Evolutionary conservation across 2,888 invertebrate species (phyloP).

Genomic region (Machimus atricapillus): DNA sequence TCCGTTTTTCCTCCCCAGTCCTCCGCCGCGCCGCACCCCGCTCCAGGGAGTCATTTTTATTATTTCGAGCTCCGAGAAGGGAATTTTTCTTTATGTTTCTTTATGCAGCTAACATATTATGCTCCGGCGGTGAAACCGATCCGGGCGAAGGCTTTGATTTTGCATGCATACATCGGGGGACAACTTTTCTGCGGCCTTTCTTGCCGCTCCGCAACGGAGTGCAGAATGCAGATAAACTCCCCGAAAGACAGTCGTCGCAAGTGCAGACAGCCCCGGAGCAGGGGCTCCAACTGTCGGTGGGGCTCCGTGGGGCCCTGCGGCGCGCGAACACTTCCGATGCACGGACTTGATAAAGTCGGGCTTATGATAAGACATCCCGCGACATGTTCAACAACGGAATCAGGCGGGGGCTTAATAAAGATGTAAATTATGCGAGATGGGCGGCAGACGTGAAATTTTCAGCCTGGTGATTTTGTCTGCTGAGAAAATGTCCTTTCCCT

Average conservation of each 20-base stretch:
- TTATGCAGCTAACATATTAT: neutral
- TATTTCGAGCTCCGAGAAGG: neutral
- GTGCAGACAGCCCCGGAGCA: neutral
- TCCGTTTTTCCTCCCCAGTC: neutral
- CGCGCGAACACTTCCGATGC: neutral
- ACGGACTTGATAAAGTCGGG: neutral
- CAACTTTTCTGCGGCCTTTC: neutral
- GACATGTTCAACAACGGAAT: slow-evolving; percentile 7
- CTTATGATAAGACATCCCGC: slow-evolving; percentile 14
- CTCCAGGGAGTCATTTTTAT: neutral
- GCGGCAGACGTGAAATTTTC: neutral
- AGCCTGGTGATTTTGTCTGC: neutral
- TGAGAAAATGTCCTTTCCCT: neutral
- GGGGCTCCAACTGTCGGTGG: neutral
- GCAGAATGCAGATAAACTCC: neutral
- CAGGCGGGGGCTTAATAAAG: neutral
- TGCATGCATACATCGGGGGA: neutral
- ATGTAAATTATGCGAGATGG: neutral
- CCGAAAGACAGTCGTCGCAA: neutral
- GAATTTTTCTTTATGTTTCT: neutral
- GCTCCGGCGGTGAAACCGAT: neutral
- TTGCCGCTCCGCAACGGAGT: neutral
- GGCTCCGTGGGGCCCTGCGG: neutral
- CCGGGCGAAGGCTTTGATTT: neutral
- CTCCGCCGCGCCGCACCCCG: neutral